Conservation (phyloP, 2,888 invertebrate genomes). For the Gymnoscelis rufifasciata region DNA sequence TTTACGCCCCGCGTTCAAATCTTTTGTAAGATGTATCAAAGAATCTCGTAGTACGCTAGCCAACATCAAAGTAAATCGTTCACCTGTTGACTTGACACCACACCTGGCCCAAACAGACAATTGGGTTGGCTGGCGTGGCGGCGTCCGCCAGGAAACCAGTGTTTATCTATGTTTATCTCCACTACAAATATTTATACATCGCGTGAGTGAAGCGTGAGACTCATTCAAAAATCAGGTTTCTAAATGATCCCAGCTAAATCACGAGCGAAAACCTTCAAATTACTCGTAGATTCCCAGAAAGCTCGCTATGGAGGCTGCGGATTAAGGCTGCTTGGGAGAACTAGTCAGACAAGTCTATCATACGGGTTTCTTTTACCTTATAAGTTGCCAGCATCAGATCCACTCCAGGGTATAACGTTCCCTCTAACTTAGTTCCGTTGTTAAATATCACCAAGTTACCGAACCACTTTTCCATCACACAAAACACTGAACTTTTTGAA, state of each 20-base stretch:
- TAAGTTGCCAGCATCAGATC: constrained; percentile 61
- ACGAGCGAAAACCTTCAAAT: not conserved
- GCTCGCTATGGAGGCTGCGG: constrained; percentile 33
- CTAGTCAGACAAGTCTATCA: constrained; percentile 60
- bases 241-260: constrained; percentile 26
- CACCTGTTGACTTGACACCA: constrained; percentile 66
- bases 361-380: constrained; percentile 71
- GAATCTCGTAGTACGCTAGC: not conserved
- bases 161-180: constrained; percentile 38
- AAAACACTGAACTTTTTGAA: constrained; percentile 60
- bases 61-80: constrained; percentile 14
- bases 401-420: constrained; percentile 50
- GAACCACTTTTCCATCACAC: constrained; percentile 59
- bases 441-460: constrained; percentile 48
- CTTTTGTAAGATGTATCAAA: constrained; percentile 13
- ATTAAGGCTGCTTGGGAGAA: constrained; percentile 34
- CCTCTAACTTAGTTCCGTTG: constrained; percentile 46
- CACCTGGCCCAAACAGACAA: constrained; percentile 53
- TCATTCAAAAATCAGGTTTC: constrained; percentile 28
- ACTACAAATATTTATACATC: constrained; percentile 61
- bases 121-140: constrained; percentile 43
- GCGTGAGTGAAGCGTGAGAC: constrained; percentile 46
- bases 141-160: constrained; percentile 41
- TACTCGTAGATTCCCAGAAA: constrained; percentile 11
- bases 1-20: constrained; percentile 18